A percentile compares a stretch with the other conserved stretches of the same genome.
phyloP scores from a whole-genome alignment of 2,888 invertebrate genomes.

The Mycalesis mineus region DNA sequence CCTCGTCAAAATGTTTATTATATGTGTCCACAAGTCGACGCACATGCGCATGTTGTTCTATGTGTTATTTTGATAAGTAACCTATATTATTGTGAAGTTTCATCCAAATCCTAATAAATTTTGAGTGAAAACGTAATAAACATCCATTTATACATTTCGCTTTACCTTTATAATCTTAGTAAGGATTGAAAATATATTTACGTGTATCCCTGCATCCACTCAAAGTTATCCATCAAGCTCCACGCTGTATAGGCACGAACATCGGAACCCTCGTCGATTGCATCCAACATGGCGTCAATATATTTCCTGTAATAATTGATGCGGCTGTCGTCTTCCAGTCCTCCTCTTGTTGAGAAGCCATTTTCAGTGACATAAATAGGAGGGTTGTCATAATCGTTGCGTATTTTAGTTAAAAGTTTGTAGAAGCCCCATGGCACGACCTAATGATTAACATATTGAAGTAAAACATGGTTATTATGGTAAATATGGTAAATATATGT shows the following conservation, averaged over 20 bases:
- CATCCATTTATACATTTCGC: no score
- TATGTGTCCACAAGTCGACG: no score
- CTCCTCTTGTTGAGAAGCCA: conserved; percentile 47
- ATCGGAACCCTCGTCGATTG: conserved; percentile 56
- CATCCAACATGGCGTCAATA: conserved; percentile 52
- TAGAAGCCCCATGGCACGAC: conserved; percentile 75
- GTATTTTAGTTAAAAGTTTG: conserved; percentile 68
- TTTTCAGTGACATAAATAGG: conserved; percentile 77
- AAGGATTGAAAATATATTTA: conserved; percentile 46
- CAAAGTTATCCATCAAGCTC: conserved; percentile 80
- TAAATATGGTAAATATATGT: no score
- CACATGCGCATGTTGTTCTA: no score
- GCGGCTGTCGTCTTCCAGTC: conserved; percentile 56
- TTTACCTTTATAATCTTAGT: no score
- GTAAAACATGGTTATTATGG: no score
- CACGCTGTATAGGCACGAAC: conserved; percentile 73
- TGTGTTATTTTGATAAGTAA: no score
- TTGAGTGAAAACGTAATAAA: no score
- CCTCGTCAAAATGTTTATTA: no score
- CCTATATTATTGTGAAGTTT: no score
- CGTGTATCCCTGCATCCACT: conserved; percentile 76
- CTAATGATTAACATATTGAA: conserved; percentile 32
- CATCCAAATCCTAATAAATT: no score
- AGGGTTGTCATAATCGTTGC: conserved; percentile 63
- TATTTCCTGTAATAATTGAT: conserved; percentile 53